Evolutionary conservation across 2,888 invertebrate species (phyloP).

Genomic region (Stegana nigrithorax): DNA sequence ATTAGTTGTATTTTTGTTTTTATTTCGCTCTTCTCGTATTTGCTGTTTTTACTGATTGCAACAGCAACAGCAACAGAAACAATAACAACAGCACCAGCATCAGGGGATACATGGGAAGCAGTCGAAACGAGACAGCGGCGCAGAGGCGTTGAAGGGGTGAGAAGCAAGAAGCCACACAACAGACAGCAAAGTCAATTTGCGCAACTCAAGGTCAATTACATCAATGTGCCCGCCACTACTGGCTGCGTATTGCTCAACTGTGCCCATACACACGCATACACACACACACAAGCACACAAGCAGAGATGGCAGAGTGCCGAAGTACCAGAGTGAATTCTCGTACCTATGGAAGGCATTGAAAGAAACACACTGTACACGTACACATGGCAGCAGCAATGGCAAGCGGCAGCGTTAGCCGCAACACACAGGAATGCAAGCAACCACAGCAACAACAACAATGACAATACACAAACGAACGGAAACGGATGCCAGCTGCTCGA

Average conservation of each 20-base stretch:
- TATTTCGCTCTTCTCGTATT: too few species aligned
- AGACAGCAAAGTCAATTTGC: conserved; percentile 6
- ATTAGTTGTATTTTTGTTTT: neutral
- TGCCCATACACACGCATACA: too few species aligned
- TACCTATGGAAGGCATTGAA: neutral
- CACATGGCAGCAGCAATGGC: conserved; percentile 3
- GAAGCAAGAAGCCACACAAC: neutral
- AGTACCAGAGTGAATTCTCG: too few species aligned
- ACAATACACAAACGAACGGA: conserved; percentile 39
- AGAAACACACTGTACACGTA: neutral
- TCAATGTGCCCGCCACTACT: too few species aligned
- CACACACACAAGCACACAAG: too few species aligned
- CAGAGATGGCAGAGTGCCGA: too few species aligned
- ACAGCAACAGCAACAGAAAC: too few species aligned
- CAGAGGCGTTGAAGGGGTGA: too few species aligned
- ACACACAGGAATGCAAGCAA: conserved; percentile 23
- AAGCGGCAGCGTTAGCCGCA: conserved; percentile 10
- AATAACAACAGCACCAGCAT: too few species aligned
- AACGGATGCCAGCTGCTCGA: conserved; percentile 7
- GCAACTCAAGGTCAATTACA: conserved; percentile 1
- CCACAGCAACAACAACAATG: conserved; percentile 29
- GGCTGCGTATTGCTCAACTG: too few species aligned
- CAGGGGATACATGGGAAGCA: too few species aligned
- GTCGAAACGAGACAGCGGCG: too few species aligned
- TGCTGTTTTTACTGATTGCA: neutral